Evolutionary conservation across 1,140 invertebrate genomes (phyloP), one percentile per base, ranked within the genome.

Genomic region (Linepithema humile): DNA sequence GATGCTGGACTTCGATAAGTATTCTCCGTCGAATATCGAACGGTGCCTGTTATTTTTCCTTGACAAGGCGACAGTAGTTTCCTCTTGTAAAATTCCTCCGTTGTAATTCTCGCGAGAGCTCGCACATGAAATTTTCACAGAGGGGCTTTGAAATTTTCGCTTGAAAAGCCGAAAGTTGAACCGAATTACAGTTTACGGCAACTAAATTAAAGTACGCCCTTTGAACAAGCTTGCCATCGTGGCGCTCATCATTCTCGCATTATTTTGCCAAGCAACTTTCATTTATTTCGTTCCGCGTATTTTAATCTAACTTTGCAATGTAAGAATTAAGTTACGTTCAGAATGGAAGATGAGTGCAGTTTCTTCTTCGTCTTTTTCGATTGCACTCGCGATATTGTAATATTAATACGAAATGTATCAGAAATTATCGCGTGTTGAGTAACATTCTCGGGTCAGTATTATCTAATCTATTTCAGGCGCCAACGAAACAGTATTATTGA

Each of bases 381-480:
- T 15, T 38, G 45, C 2, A 2, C 4, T 17, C 3, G 17, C 15
- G 12, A 78, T 35, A 57, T 40, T 23, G n/a, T 10, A 69, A 35
- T 23, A 32, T 35, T 43, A 64, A 82, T 84, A 45, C 2, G 0
- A 65, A 40, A 29, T 35, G 23, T n/a, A 50, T 64, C 35, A 32
- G 20, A 26, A n/a, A 1, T 86, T 80, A 62, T 80, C 53, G 5
- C 3, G 48, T 15, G 3, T 43, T 69, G 43, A 62, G 15, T 48
- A 74, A 82, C 26, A 67, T 70, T 82, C 77, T 74, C 45, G 35
- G 43, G 69, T 83, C 77, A 62, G 38, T 10, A 38, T 82, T 85
- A n/a, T n/a, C n/a, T 59, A 40, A 43, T 85, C 48, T n/a, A n/a
- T 74, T 20, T 23, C 43, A 5, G 12, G 17, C 32, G 23, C 20